Percentiles rank a stretch among this genome's conserved stretches.
These are phyloP conservation scores for Chelon auratus DNA, from an alignment of 2,797 vertebrate species.

Conservation along the genomic window DNA sequence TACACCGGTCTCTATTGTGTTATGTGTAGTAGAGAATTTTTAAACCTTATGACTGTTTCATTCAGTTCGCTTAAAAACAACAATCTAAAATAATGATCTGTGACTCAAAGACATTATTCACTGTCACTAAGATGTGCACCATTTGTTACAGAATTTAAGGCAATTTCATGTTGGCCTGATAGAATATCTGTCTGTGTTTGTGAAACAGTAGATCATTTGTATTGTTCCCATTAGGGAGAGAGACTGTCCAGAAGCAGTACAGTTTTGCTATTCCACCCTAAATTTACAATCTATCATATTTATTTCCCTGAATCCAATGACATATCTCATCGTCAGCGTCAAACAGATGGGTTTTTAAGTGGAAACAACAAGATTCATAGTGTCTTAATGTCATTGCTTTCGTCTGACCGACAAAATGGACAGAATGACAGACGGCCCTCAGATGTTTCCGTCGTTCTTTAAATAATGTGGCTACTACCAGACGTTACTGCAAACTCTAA, in stretches of 20 bases:
- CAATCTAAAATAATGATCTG: constrained; percentile 27
- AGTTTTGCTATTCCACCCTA: constrained; percentile 35
- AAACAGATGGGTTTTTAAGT: constrained; percentile 27
- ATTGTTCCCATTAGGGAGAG: constrained; percentile 36
- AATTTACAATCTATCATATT: constrained; percentile 39
- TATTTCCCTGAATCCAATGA: constrained; percentile 35
- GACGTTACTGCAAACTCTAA: too few species aligned
- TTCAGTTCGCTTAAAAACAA: constrained; percentile 16
- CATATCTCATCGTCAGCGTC: constrained; percentile 28
- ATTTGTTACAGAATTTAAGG: constrained; percentile 40
- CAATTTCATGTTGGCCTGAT: constrained; percentile 32
- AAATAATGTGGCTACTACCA: too few species aligned
- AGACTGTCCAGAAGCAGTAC: constrained; percentile 45
- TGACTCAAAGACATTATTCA: constrained; percentile 28
- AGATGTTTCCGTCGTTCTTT: too few species aligned
- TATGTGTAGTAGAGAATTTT: constrained; percentile 34
- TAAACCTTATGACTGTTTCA: constrained; percentile 22
- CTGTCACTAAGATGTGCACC: constrained; percentile 14
- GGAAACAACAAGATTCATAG: constrained; percentile 23
- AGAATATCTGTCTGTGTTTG: constrained; percentile 29
- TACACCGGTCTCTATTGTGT: constrained; percentile 50
- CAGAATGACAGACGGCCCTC: too few species aligned
- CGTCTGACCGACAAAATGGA: constrained; percentile 12
- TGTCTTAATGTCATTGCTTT: constrained; percentile 56
- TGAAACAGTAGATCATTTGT: constrained; percentile 53